Evolutionary conservation across 2,113 vertebrate species (phyloP), one percentile per base, ranked within the genome.

Genomic region (Daubentonia madagascariensis): DNA sequence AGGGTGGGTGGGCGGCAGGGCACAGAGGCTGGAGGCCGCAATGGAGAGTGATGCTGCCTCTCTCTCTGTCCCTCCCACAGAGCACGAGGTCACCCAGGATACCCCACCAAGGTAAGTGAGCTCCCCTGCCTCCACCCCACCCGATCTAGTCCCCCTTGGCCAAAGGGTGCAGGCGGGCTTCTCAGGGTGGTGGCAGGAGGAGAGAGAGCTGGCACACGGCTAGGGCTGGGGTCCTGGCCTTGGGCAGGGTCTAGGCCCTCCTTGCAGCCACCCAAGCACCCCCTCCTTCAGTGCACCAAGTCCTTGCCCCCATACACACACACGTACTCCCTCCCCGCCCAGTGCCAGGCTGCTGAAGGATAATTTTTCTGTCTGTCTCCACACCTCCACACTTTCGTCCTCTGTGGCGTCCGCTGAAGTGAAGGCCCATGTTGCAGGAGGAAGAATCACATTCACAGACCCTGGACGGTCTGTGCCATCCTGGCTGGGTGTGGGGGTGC

Each of bases 91-190:
- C 23, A 54, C 80, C 14, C 92, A 95, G 85, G 96, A 96, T 2
- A 65, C 45, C 22, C 40, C 85, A 28, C 80, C 95, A 5, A 3
- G 96, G 98, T 98, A 94, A 97, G 98, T 90, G 35, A 35, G 8
- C 40, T 35, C 30, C n/a, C 63, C 35, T 30, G 1, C 40, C 65
- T 35, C n/a, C 22, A 48, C 52, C 65, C 32, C 6, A 3, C 5
- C 37, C 40, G 1, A 17, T 2, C 81, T 37, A 18, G 81, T 73
- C 52, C 48, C 76, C 61, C 28, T 32, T 28, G 18, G 28, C 43
- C 80, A 54, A 50, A 61, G 11, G 8, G 45, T 32, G 1, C n/a
- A 8, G 37, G 65, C 17, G 3, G n/a, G 65, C 17, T 85, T 79
- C 50, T 73, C 43, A 37, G 13, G 50, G 17, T n/a, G 20, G 22